These are phyloP conservation scores for Onychomys arenicola DNA, from an alignment of 2,797 vertebrate species.

Conservation along the genomic window DNA sequence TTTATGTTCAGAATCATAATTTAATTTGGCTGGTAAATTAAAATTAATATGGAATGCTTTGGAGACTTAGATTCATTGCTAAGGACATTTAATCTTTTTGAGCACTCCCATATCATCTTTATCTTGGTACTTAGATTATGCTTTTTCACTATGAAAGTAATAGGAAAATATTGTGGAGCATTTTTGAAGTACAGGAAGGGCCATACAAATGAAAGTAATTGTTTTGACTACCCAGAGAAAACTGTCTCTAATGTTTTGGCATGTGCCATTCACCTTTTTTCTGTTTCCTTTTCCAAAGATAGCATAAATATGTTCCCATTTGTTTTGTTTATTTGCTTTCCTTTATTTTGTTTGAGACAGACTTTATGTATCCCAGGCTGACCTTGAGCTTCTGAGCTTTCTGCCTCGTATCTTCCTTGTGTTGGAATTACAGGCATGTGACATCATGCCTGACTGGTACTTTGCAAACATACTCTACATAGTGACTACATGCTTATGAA, in stretches of 20 bases:
- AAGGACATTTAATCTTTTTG: constrained; percentile 20
- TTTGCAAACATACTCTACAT: constrained; percentile 45
- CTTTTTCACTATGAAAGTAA: constrained; percentile 40
- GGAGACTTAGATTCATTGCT: constrained; percentile 24
- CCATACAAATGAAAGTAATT: constrained; percentile 28
- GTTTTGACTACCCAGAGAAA: not conserved
- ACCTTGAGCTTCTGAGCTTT: not conserved
- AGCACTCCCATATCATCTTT: not conserved
- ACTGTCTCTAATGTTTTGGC: not conserved
- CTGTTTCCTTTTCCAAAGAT: not conserved
- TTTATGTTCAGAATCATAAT: constrained; percentile 21
- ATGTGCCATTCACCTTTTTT: not conserved
- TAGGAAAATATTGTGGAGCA: constrained; percentile 27
- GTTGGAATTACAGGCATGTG: not conserved
- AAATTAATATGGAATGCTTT: constrained; percentile 43
- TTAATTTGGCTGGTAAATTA: constrained; percentile 9
- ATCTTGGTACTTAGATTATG: not conserved
- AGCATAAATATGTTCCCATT: not conserved
- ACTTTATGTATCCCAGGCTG: not conserved
- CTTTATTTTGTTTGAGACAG: not conserved
- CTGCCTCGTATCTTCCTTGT: not conserved
- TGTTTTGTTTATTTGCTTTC: not conserved
- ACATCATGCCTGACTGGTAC: not conserved
- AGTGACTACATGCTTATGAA: not conserved
- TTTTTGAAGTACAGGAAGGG: not conserved